Evolutionary conservation across 2,113 vertebrate genomes (phyloP), one percentile per base, ranked within the genome.

Genomic region (Morone chrysops): DNA sequence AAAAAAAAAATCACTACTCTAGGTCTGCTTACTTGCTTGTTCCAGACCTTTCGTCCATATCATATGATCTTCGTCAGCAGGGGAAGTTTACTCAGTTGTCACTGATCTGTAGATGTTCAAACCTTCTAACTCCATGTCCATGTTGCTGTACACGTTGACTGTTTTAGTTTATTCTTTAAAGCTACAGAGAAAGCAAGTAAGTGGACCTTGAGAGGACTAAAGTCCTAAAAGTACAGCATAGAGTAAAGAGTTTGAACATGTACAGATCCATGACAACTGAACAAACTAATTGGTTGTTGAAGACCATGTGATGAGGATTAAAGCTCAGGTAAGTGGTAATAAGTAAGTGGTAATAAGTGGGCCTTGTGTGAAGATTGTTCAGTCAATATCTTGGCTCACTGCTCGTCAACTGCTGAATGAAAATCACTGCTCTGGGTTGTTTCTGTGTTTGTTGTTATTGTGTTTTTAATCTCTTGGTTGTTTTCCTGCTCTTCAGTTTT

Each of bases 401-500:
- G 75, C 59, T 61, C 59, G 31, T 47, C 45, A 8, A 51, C 47
- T 66, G n/a, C n/a, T 59, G 31, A 59, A 59, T 53, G 43, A 66
- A 76, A 78, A 73, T 63, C 13, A 68, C 31, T 16, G 48, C 54
- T 56, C 13, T 68, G 68, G 57, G 17, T 54, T 66, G 43, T 54
- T 78, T 63, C 72, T 78, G 17, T 40, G 56, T 75, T 71, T 76
- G 36, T 70, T 65, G 47, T 73, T 51, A 12, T 31, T 63, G 50
- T 53, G 76, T 83, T 84, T 82, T 73, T 25, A 31, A 69, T 83
- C 43, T 74, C 25, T 60, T 71, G 25, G 53, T 70, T 47, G 75
- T 86, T 87, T 92, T 57, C 59, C 78, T 47, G 60, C 78, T 88
- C 73, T 53, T 75, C 71, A 85, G 66, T 83, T 78, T 90, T 90